These are phyloP conservation scores for Acholoe squamosa DNA, from an alignment of 2,888 invertebrate genomes.

Conservation along the genomic window DNA sequence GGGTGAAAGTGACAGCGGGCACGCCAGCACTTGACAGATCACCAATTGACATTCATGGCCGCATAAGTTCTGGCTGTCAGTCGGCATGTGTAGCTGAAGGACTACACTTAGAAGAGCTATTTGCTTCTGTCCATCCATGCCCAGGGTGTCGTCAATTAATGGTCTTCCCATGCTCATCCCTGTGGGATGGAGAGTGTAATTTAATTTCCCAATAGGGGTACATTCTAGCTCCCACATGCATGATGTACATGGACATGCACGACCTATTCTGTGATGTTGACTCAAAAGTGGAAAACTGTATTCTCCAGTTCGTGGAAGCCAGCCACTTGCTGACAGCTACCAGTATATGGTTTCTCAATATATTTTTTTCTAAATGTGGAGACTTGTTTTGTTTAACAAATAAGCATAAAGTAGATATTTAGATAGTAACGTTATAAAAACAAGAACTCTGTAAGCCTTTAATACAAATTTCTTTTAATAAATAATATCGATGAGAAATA, in stretches of 20 bases:
- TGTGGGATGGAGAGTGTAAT: not conserved
- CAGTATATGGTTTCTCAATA: too few species aligned
- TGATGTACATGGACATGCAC: too few species aligned
- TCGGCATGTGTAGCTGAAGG: slow-evolving; percentile 14
- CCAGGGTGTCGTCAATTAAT: slow-evolving; percentile 8
- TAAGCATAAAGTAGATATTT: too few species aligned
- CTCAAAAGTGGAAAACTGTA: too few species aligned
- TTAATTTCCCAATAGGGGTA: too few species aligned
- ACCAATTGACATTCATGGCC: slow-evolving; percentile 41
- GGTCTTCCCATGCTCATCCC: not conserved
- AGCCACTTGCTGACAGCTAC: too few species aligned
- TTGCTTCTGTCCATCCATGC: not conserved
- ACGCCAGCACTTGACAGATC: slow-evolving; percentile 17
- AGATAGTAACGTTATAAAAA: not conserved
- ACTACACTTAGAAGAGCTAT: slow-evolving; percentile 1
- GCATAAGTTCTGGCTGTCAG: slow-evolving; percentile 29
- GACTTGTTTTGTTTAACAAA: too few species aligned
- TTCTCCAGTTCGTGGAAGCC: too few species aligned
- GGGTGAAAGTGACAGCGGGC: not conserved
- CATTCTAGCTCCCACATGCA: too few species aligned
- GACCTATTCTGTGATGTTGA: too few species aligned
- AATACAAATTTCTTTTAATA: slow-evolving; percentile 13
- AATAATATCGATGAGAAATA: slow-evolving; percentile 35
- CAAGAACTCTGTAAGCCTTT: not conserved
- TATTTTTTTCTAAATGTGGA: too few species aligned